A percentile compares a stretch with the other conserved stretches of the same genome.
These are phyloP conservation scores for Salvator merianae DNA, from an alignment of 2,113 vertebrate genomes.

Conservation along the genomic window DNA sequence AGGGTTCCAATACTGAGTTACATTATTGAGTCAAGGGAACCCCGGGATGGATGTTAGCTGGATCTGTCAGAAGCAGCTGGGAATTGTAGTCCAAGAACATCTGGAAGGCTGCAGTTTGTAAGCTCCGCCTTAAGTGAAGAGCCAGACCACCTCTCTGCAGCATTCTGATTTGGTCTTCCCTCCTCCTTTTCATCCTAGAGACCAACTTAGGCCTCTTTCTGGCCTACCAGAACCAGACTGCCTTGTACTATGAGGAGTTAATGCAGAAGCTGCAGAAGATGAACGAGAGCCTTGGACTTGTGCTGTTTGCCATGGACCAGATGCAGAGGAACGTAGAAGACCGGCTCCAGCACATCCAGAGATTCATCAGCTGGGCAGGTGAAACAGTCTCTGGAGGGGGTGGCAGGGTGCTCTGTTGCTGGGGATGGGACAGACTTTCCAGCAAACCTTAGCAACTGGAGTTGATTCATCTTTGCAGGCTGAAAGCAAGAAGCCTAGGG, in stretches of 20 bases:
- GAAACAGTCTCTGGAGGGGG: neutral
- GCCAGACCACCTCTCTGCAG: neutral
- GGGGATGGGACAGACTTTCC: neutral
- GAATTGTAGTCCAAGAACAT: too few relatives aligned
- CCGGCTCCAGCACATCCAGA: conserved; percentile 70
- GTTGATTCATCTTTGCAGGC: neutral
- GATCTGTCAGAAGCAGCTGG: too few relatives aligned
- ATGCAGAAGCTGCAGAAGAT: conserved; percentile 79
- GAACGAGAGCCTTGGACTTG: conserved; percentile 78
- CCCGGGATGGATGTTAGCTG: too few relatives aligned
- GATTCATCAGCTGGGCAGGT: conserved; percentile 77
- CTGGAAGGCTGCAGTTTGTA: too few relatives aligned
- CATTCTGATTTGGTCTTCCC: too few relatives aligned
- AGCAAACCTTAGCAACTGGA: neutral
- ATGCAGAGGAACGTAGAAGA: conserved; percentile 75
- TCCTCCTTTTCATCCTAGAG: conserved; percentile 50
- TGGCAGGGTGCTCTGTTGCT: too few relatives aligned
- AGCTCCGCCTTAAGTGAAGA: neutral
- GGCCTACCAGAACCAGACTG: conserved; percentile 74
- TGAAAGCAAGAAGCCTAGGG: too few relatives aligned
- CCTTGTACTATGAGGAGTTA: conserved; percentile 72
- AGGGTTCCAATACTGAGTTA: too few relatives aligned
- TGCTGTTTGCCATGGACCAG: conserved; percentile 69
- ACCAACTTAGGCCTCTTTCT: conserved; percentile 73
- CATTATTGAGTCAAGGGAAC: too few relatives aligned